These are phyloP conservation scores for Zygogramma bicolorata DNA, from an alignment of 2,888 invertebrate genomes.

Conservation along the genomic window DNA sequence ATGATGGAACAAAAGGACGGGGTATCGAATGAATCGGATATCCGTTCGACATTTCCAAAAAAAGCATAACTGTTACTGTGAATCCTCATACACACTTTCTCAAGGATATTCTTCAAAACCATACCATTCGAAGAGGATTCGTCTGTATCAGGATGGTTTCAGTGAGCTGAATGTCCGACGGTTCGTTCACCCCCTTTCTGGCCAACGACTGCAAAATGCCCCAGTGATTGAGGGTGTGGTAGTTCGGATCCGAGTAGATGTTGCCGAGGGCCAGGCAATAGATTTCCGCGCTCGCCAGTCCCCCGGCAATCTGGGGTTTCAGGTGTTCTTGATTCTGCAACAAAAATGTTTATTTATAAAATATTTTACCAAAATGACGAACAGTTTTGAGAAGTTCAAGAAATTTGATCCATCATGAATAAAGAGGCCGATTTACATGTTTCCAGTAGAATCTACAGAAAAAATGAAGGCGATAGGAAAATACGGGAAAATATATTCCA, in stretches of 20 bases:
- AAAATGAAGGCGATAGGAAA: too few species aligned
- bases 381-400: too few species aligned
- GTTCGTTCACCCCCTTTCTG: slow-evolving; percentile 89
- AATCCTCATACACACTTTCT: too few species aligned
- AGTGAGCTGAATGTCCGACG: slow-evolving; percentile 88
- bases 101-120: slow-evolving; percentile 50
- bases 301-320: slow-evolving; percentile 92
- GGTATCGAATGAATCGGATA: too few species aligned
- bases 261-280: slow-evolving; percentile 95
- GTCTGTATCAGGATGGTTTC: slow-evolving; percentile 97
- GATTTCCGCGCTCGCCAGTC: slow-evolving; percentile 92
- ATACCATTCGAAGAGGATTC: slow-evolving; percentile 93
- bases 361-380: too few species aligned
- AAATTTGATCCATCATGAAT: too few species aligned
- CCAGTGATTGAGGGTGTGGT: slow-evolving; percentile 95
- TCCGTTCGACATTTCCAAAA: too few species aligned
- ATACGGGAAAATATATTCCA: too few species aligned
- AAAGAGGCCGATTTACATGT: too few species aligned
- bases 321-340: slow-evolving; percentile 91
- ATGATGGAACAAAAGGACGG: too few species aligned
- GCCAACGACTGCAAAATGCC: slow-evolving; percentile 93
- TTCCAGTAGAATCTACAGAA: too few species aligned
- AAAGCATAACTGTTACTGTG: too few species aligned
- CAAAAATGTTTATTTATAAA: slow-evolving; percentile 23
- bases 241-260: slow-evolving; percentile 96